Evolutionary conservation across 2,797 vertebrate genomes (phyloP).

Genomic region (Girardinus metallicus): DNA sequence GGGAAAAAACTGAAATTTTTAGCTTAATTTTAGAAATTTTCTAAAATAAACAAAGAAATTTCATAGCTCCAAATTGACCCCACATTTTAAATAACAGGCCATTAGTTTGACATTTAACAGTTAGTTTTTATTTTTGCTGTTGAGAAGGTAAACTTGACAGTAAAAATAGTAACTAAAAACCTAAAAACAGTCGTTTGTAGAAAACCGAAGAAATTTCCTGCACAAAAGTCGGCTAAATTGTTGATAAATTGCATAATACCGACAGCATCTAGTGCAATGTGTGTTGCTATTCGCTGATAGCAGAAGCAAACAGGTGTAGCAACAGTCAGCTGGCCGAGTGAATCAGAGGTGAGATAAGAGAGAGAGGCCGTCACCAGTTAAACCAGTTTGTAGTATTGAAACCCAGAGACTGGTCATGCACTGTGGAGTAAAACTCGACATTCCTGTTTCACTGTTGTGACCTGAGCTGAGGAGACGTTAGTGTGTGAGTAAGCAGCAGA

Average conservation of each 20-base stretch:
- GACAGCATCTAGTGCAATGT: background rate
- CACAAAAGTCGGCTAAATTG: background rate
- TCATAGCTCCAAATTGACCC: background rate
- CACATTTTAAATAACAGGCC: background rate
- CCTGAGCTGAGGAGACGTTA: background rate
- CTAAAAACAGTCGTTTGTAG: background rate
- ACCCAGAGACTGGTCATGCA: constrained; percentile 4
- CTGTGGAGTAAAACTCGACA: constrained; percentile 13
- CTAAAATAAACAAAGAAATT: too few species aligned
- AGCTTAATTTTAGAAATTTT: too few species aligned
- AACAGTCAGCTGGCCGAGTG: constrained; percentile 14
- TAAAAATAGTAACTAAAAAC: background rate
- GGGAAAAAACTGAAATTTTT: too few species aligned
- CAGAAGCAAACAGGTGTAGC: constrained; percentile 1
- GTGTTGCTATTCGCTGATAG: background rate
- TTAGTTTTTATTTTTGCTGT: background rate
- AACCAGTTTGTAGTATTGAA: constrained; percentile 46
- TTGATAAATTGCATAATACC: background rate
- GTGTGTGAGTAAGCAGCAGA: constrained; percentile 21
- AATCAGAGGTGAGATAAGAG: constrained; percentile 13
- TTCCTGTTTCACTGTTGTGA: constrained; percentile 19
- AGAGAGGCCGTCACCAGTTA: constrained; percentile 23
- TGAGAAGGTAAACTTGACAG: background rate
- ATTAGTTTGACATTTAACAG: background rate
- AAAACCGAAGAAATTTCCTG: background rate